phyloP scores from a whole-genome alignment of 2,797 vertebrate genomes.

The Otolemur crassicaudatus region DNA sequence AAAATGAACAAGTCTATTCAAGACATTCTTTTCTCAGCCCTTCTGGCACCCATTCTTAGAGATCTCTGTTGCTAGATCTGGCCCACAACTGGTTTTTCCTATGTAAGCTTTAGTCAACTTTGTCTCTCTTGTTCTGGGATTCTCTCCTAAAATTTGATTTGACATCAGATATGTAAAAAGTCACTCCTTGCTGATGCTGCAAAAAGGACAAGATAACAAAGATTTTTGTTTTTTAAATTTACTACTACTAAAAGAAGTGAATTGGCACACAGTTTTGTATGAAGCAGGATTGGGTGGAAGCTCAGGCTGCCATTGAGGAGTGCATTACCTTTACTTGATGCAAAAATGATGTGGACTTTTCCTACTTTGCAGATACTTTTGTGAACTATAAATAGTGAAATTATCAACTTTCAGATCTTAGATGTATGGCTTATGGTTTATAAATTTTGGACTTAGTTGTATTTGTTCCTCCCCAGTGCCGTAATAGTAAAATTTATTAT shows the following conservation, averaged over 20 bases:
- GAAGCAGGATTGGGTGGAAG: neutral
- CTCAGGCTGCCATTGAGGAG: neutral
- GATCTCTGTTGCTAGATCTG: neutral
- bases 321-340: neutral
- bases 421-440: neutral
- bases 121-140: neutral
- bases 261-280: neutral
- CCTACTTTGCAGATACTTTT: neutral
- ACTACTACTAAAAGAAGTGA: neutral
- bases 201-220: neutral
- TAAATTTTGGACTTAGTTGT: neutral
- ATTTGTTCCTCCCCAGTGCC: conserved; percentile 14
- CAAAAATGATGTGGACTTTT: neutral
- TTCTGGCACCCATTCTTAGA: neutral
- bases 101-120: neutral
- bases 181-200: neutral
- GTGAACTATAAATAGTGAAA: neutral
- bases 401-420: conserved; percentile 19
- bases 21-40: neutral
- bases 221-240: neutral
- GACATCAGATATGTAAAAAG: neutral
- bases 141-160: conserved; percentile 33
- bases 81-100: neutral
- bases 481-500: neutral
- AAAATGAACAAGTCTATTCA: conserved; percentile 25